Evolutionary conservation across 1,140 invertebrate genomes (phyloP).

Genomic region (Drosophila bocqueti): DNA sequence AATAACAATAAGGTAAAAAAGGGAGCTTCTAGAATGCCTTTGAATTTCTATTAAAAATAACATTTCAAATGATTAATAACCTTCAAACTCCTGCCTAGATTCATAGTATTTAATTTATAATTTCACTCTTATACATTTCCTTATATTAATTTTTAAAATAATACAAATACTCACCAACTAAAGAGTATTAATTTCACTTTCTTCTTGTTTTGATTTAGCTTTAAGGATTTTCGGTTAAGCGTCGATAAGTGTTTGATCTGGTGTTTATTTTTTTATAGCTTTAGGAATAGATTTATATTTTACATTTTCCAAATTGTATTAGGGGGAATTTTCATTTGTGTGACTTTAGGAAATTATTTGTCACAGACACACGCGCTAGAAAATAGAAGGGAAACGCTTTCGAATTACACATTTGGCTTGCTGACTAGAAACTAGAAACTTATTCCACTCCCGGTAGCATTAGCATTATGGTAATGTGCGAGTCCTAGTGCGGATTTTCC

Average conservation of each 20-base stretch:
- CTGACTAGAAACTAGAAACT: slow-evolving; percentile 2
- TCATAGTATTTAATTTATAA: not conserved
- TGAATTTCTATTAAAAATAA: not conserved
- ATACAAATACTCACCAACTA: slow-evolving; percentile 29
- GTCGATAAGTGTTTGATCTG: slow-evolving; percentile 48
- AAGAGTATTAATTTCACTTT: slow-evolving; percentile 26
- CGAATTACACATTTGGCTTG: slow-evolving; percentile 7
- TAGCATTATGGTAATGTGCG: slow-evolving; percentile 69
- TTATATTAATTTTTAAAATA: not conserved
- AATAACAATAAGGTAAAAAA: not conserved
- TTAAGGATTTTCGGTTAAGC: slow-evolving; percentile 17
- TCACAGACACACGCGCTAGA: slow-evolving; percentile 60
- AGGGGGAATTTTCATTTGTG: slow-evolving; percentile 17
- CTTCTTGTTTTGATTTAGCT: slow-evolving; percentile 11
- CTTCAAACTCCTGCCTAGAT: not conserved
- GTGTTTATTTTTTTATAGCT: slow-evolving; percentile 19
- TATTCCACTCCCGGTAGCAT: slow-evolving; percentile 48
- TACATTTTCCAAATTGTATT: slow-evolving; percentile 30
- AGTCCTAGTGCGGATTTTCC: slow-evolving; percentile 48
- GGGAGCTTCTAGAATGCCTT: not conserved
- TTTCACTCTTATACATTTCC: not conserved
- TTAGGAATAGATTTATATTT: slow-evolving; percentile 43
- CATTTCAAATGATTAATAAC: not conserved
- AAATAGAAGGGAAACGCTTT: slow-evolving; percentile 19
- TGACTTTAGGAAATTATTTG: slow-evolving; percentile 36